phyloP scores from a whole-genome alignment of 2,113 vertebrate species.

The Macroglossus sobrinus region DNA sequence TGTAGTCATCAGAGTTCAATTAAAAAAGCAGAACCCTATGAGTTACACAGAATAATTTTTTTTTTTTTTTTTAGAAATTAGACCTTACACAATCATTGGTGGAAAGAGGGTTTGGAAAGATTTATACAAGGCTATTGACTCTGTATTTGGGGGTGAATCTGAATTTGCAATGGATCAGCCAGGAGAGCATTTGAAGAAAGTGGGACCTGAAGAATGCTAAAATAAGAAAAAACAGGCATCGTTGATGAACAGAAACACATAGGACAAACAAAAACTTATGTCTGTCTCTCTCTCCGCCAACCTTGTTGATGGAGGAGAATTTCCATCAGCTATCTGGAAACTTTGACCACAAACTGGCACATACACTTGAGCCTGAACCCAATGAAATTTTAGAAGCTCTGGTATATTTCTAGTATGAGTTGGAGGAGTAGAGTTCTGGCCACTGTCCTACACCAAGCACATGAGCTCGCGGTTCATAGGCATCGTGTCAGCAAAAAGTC shows the following conservation, averaged over 20 bases:
- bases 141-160: background rate
- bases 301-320: background rate
- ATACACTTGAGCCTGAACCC: background rate
- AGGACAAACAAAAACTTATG: background rate
- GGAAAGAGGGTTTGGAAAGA: background rate
- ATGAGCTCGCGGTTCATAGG: background rate
- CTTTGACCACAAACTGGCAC: background rate
- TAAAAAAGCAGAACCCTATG: background rate
- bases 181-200: background rate
- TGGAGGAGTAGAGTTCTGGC: background rate
- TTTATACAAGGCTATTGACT: too few relatives aligned
- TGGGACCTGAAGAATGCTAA: background rate
- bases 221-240: background rate
- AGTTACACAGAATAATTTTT: background rate
- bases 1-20: background rate
- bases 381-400: background rate
- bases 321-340: background rate
- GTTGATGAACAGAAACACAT: background rate
- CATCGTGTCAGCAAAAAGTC: too few relatives aligned
- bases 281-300: background rate
- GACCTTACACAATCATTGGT: background rate
- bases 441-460: background rate
- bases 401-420: background rate
- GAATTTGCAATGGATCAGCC: background rate
- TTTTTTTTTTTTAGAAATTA: background rate